Evolutionary conservation across 2,888 invertebrate species (phyloP), one percentile per base, ranked within the genome.

Genomic region (Phyto melanocephala): DNA sequence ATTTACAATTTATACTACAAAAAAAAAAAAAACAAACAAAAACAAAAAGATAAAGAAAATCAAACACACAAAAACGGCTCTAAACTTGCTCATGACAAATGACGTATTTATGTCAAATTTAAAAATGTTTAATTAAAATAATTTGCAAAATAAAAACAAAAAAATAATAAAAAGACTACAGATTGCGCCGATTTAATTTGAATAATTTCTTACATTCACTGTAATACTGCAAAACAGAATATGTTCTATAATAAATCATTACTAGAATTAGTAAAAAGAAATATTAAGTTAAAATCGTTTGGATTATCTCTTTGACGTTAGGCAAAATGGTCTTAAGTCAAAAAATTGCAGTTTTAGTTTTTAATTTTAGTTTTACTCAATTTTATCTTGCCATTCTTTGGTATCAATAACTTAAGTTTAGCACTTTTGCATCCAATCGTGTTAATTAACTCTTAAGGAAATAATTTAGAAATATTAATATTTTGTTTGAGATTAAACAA

Each of bases 91-190:
- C 74, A 75, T 80, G 80, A 83, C 74, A 83, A 83, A 83, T 77
- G 80, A 80, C 68, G 80, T 80, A 70, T 82, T 82, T 83, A 80
- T 83, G 80, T 83, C 83, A 80, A 74, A 72, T 77, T 68, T 71
- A 62, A 17, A 65, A 83, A 76, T 76, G 47, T 80, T 74, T 63
- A 77, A 77, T 74, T 76, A 56, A 68, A 70, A 70, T 24, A 35
- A 79, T 72, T 75, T 79, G 60, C 60, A 82, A 75, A 40, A 40
- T 22, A 52, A 67, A 56, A 28, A 54, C 40, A 37, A 42, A 67
- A 54, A 22, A 37, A 54, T 6, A 42, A 13, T n/a, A 35, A 13
- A 45, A n/a, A 15, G 45, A 22, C 7, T 47, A 47, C 22, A 54
- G 11, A 52, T 24, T 68, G 28, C 40, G 42, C 54, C 24, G 24